Evolutionary conservation across 2,113 vertebrate genomes (phyloP), one percentile per base, ranked within the genome.

Genomic region (Gasterosteus nipponicus): DNA sequence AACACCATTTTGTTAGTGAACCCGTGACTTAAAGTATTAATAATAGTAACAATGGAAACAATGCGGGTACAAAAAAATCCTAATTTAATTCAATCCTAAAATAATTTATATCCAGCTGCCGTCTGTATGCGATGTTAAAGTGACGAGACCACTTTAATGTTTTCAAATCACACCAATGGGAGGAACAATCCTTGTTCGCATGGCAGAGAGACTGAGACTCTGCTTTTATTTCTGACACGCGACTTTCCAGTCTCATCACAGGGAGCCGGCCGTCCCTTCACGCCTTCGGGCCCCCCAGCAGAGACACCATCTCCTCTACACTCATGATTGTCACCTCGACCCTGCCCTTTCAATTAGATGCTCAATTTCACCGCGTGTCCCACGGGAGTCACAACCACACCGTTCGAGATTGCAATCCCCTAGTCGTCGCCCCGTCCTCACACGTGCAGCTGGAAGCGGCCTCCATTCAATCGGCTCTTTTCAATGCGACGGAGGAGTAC

Each of bases 311-410:
- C 91, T 93, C 93, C 93, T 94, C 92, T 91, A 67, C 78, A 90
- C 83, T 91, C 92, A 91, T 93, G 91, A 93, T 93, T 94, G 90
- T 94, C 92, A 92, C 91, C 82, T 89, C 67, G 79, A 80, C 59
- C 73, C 86, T 92, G 91, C 93, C 92, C 91, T 95, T 94, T 93
- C 93, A 93, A 94, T 94, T 94, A 95, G 92, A 89, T 86, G 89
- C 92, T 94, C 94, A 84, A 94, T 95, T 95, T 94, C 93, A 92
- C 91, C 89, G 39, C 3, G 57, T 22, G 87, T 93, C 93, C 88
- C 90, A 44, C 8, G 89, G 93, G 94, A 93, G 76, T 70, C 73
- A 81, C 84, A 78, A 72, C 75, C 86, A 85, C 87, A 83, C 87
- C 88, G 86, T 87, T 77, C 44, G 16, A 93, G 91, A 94, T 92